Conservation (phyloP, 1,140 invertebrate species). For the Acromyrmex charruanus region DNA sequence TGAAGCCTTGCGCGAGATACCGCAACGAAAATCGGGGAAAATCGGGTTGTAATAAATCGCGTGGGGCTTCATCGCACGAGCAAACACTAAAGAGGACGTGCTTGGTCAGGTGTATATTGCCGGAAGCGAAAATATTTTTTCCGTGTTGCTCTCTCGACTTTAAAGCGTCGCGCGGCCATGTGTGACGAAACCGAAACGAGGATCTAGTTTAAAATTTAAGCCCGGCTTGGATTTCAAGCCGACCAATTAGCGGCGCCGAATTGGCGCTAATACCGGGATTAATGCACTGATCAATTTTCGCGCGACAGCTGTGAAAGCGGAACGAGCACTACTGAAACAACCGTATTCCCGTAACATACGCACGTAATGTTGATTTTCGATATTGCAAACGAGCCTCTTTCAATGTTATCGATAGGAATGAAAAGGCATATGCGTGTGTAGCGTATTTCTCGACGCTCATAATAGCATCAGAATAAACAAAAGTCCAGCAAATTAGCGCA, state of each 20-base stretch:
- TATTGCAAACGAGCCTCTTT: conserved; percentile 66
- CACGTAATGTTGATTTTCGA: conserved; percentile 62
- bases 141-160: background rate
- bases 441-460: conserved; percentile 23
- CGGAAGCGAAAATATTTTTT: conserved; percentile 61
- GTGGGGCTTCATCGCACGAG: conserved; percentile 11
- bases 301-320: conserved; percentile 54
- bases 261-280: conserved; percentile 68
- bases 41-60: conserved; percentile 35
- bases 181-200: conserved; percentile 45
- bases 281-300: conserved; percentile 72
- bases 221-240: conserved; percentile 54
- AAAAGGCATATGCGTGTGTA: background rate
- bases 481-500: conserved; percentile 38
- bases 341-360: conserved; percentile 28
- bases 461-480: conserved; percentile 41
- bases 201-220: conserved; percentile 69
- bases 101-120: conserved; percentile 17
- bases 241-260: conserved; percentile 68
- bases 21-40: conserved; percentile 27
- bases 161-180: conserved; percentile 44
- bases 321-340: conserved; percentile 58
- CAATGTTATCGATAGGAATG: conserved; percentile 48
- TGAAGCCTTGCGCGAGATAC: background rate
- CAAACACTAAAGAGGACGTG: conserved; percentile 48